Evolutionary conservation across 2,888 invertebrate species (phyloP), one percentile per base, ranked within the genome.

Genomic region (Brenthis daphne): DNA sequence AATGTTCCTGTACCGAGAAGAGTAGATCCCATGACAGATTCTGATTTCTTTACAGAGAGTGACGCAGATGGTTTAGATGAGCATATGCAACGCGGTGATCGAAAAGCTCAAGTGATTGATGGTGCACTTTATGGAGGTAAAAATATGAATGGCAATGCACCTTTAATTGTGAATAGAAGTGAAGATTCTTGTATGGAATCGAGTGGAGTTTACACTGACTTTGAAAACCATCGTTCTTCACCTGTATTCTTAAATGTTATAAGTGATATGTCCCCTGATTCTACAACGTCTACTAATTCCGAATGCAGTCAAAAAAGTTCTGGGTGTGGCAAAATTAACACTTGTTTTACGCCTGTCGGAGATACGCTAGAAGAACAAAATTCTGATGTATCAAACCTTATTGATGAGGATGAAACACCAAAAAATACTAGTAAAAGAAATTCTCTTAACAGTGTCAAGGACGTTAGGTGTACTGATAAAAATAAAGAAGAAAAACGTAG

Each of bases 11-110:
- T 95, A 61, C 94, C 94, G 69, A 91, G 96, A 77, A 93, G 96
- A 73, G 95, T 95, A 75, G 96, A 97, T 85, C 96, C 97, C 1
- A 97, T 97, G 97, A 97, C 97, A 0, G 98, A 98, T 87, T 98
- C 97, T 0, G 98, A 97, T 86, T 97, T 97, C 87, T 97, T 97
- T 82, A 97, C 97, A 6, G 97, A 97, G 89, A 97, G 97, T 80
- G 98, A 97, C 86, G 97, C 97, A 1, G 97, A 98, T 85, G 96
- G 96, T 64, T 95, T 97, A 83, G 96, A 96, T 77, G 96, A 96
- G 69, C 94, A 94, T 68, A 94, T 95, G 79, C 93, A 94, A 64
- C 94, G 95, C 69, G 95, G 96, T 16, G 96, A 97, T 80, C 92
- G 97, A 48, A 94, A 94, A 68, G 96, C 96, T 6, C 96, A 97